Percentiles rank a stretch among this genome's conserved stretches.
Conservation (phyloP, 2,113 vertebrate species). For the Callithrix jacchus region DNA sequence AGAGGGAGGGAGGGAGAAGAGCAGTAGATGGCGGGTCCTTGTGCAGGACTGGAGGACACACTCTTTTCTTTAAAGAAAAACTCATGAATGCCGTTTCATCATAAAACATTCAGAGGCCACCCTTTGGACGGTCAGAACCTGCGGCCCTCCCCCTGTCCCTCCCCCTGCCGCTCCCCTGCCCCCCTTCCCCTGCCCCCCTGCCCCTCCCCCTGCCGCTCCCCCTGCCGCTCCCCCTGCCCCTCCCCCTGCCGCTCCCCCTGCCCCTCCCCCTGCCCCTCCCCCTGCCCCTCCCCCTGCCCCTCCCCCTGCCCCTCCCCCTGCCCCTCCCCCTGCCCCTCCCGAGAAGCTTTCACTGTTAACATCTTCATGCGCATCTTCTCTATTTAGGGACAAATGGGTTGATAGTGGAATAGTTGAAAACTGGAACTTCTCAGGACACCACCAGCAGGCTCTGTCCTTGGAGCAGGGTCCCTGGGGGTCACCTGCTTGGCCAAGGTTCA, state of each 20-base stretch:
- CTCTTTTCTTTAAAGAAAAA: background rate
- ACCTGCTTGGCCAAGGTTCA: background rate
- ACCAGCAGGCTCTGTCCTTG: background rate
- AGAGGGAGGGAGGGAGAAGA: background rate
- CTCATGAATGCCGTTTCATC: background rate
- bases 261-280: background rate
- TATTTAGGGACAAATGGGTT: background rate
- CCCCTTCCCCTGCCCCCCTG: too few species aligned
- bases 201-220: background rate
- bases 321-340: background rate
- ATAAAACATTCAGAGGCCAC: background rate
- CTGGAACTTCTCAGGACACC: background rate
- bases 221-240: too few species aligned
- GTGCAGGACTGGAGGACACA: rapidly evolving
- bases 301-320: too few species aligned
- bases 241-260: too few species aligned
- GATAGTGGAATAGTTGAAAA: background rate
- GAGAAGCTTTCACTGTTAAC: background rate
- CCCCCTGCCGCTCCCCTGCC: too few species aligned
- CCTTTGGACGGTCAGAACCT: background rate
- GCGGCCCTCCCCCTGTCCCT: background rate
- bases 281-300: background rate
- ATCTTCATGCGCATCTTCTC: too few species aligned
- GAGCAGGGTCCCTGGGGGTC: background rate
- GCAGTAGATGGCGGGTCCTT: rapidly evolving